Conservation (phyloP, 1,140 invertebrate species). For the Apis laboriosa region DNA sequence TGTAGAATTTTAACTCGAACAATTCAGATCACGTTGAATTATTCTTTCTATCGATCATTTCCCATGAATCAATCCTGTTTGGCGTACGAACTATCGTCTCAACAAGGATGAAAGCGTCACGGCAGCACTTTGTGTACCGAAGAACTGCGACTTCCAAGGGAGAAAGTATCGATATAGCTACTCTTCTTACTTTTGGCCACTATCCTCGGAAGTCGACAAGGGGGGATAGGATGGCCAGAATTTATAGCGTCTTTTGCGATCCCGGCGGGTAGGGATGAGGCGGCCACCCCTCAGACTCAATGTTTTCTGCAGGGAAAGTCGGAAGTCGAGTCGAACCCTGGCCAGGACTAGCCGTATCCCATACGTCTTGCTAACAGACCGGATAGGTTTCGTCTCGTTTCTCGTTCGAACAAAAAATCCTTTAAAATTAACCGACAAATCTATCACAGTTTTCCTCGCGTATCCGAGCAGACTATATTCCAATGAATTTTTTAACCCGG, state of each 20-base stretch:
- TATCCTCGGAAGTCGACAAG: slow-evolving; percentile 69
- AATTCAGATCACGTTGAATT: no score
- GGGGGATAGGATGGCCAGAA: slow-evolving; percentile 66
- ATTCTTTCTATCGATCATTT: not conserved
- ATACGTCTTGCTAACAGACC: slow-evolving; percentile 79
- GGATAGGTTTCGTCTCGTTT: slow-evolving; percentile 74
- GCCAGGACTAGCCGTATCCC: slow-evolving; percentile 78
- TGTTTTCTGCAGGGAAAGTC: slow-evolving; percentile 81
- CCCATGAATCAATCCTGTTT: slow-evolving; percentile 23
- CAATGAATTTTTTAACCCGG: not conserved
- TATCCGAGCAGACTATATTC: no score
- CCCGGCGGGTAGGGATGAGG: slow-evolving; percentile 65
- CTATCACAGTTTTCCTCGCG: no score
- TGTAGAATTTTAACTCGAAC: no score
- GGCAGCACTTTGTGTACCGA: slow-evolving; percentile 44
- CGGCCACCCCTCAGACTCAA: slow-evolving; percentile 77
- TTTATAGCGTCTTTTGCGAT: slow-evolving; percentile 80
- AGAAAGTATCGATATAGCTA: slow-evolving; percentile 58
- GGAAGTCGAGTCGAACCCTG: slow-evolving; percentile 80
- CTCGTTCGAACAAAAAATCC: slow-evolving; percentile 55
- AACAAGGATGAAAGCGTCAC: slow-evolving; percentile 38
- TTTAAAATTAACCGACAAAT: slow-evolving; percentile 59
- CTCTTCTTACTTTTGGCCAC: slow-evolving; percentile 76
- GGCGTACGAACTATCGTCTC: not conserved
- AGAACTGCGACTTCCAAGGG: slow-evolving; percentile 53